These are phyloP conservation scores for Alligator sinensis DNA, from an alignment of 2,113 vertebrate genomes.

Conservation along the genomic window DNA sequence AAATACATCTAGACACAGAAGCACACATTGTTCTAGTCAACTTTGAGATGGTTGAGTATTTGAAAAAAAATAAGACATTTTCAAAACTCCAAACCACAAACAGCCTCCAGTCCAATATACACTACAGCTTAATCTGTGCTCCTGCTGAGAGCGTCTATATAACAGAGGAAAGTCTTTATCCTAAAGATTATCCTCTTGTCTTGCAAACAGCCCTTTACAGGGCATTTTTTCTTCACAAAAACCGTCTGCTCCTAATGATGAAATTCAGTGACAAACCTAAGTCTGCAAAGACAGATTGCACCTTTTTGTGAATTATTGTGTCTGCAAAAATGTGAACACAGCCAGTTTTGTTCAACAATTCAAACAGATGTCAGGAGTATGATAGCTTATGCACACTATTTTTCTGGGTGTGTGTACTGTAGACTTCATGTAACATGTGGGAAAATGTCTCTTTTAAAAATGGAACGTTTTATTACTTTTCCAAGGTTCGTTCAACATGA, in stretches of 20 bases:
- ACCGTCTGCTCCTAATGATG: slow-evolving; percentile 19
- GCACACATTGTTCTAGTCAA: background rate
- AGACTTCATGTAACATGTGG: background rate
- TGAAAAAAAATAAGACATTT: background rate
- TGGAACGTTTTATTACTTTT: slow-evolving; percentile 2
- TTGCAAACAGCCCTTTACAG: background rate
- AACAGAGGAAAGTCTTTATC: background rate
- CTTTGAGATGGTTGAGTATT: background rate
- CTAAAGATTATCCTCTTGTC: slow-evolving; percentile 3
- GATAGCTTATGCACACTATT: slow-evolving; percentile 32
- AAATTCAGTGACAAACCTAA: slow-evolving; percentile 57
- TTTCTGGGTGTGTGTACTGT: slow-evolving; percentile 1
- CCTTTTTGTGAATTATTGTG: slow-evolving; percentile 46
- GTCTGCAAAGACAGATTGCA: slow-evolving; percentile 44
- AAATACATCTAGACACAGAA: background rate
- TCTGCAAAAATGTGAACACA: slow-evolving; percentile 28
- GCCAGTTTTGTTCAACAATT: slow-evolving; percentile 58
- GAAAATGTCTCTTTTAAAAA: background rate
- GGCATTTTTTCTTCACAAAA: background rate
- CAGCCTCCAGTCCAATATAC: background rate
- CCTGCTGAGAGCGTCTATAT: background rate
- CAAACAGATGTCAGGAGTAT: slow-evolving; percentile 41
- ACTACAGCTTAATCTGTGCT: background rate
- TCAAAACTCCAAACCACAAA: background rate
- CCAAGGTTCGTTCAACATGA: background rate